A percentile compares a stretch with the other conserved stretches of the same genome.
Conservation (phyloP, 2,888 invertebrate genomes). For the Margaritifera margaritifera region DNA sequence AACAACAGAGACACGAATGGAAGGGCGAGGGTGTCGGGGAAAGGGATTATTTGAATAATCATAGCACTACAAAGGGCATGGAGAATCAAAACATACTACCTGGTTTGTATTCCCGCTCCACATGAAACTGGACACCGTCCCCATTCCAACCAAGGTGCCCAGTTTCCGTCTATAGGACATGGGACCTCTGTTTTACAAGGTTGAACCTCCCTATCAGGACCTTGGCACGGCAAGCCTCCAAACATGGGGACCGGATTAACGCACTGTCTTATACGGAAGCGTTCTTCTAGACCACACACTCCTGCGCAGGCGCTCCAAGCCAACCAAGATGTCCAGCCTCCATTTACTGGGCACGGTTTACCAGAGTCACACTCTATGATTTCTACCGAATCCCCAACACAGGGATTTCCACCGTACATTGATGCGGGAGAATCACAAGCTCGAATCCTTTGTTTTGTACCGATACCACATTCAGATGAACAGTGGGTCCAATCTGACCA, state of each 20-base stretch:
- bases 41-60: no score
- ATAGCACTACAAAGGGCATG: no score
- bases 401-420: conserved; percentile 23
- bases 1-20: no score
- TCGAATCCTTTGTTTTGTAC: conserved; percentile 12
- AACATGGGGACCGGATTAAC: conserved; percentile 28
- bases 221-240: conserved; percentile 25
- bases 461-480: conserved; percentile 27
- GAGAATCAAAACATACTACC: no score
- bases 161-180: conserved; percentile 28
- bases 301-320: conserved; percentile 25
- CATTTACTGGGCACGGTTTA: conserved; percentile 25
- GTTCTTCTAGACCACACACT: conserved; percentile 21
- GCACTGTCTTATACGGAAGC: conserved; percentile 18
- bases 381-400: conserved; percentile 19
- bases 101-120: conserved; percentile 14
- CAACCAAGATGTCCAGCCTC: conserved; percentile 28
- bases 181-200: conserved; percentile 21
- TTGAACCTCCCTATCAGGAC: conserved; percentile 7
- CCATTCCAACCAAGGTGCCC: conserved; percentile 24
- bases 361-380: conserved; percentile 21
- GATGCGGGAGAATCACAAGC: conserved; percentile 24
- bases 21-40: no score
- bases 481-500: conserved; percentile 27
- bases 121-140: conserved; percentile 23